These are phyloP conservation scores for Ennomos fuscantarius DNA, from an alignment of 2,888 invertebrate genomes.

Conservation along the genomic window DNA sequence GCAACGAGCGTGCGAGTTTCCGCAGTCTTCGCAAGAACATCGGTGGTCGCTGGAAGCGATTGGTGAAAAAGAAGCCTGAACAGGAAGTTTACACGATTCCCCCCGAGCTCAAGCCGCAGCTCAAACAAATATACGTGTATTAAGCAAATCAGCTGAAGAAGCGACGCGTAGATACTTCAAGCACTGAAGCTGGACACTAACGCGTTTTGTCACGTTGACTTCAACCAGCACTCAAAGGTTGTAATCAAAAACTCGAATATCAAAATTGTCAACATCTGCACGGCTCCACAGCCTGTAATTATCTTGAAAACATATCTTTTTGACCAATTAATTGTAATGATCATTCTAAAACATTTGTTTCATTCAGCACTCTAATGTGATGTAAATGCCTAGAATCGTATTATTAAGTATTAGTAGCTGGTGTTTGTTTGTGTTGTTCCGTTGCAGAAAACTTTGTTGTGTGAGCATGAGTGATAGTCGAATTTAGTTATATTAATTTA, in stretches of 20 bases:
- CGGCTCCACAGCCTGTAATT: slow-evolving; percentile 62
- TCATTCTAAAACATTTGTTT: slow-evolving; percentile 72
- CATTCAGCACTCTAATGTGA: slow-evolving; percentile 80
- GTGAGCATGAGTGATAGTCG: slow-evolving; percentile 80
- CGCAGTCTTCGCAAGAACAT: slow-evolving; percentile 94
- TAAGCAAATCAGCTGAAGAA: slow-evolving; percentile 65
- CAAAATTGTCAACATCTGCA: slow-evolving; percentile 68
- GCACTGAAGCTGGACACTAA: slow-evolving; percentile 75
- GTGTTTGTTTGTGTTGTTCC: slow-evolving; percentile 74
- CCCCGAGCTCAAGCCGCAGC: slow-evolving; percentile 93
- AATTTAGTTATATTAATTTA: slow-evolving; percentile 82
- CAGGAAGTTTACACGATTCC: slow-evolving; percentile 94
- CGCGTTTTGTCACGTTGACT: slow-evolving; percentile 59
- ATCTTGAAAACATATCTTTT: slow-evolving; percentile 78
- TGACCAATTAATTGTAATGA: slow-evolving; percentile 81
- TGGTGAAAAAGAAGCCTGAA: slow-evolving; percentile 93
- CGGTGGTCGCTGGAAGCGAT: slow-evolving; percentile 93
- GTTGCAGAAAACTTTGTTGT: slow-evolving; percentile 69
- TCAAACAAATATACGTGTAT: slow-evolving; percentile 95
- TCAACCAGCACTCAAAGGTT: slow-evolving; percentile 69
- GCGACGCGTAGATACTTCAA: slow-evolving; percentile 45
- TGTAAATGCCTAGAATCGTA: slow-evolving; percentile 80
- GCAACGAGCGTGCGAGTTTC: slow-evolving; percentile 90
- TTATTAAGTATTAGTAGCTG: slow-evolving; percentile 84
- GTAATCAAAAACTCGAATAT: slow-evolving; percentile 74